These are phyloP conservation scores for Schizaphis graminum DNA, from an alignment of 2,888 invertebrate species.

Conservation along the genomic window DNA sequence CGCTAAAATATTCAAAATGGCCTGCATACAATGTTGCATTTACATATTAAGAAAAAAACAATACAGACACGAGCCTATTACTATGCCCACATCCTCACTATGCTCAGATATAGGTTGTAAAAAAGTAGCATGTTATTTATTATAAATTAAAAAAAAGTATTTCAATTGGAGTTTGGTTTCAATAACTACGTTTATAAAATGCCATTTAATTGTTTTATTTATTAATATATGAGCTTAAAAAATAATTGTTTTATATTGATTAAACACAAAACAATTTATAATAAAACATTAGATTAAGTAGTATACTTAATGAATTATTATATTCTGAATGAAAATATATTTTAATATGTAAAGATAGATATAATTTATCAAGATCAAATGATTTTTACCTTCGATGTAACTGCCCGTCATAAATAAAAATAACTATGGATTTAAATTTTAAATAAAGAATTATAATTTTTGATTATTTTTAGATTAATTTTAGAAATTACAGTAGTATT, in stretches of 20 bases:
- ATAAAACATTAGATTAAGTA: neutral
- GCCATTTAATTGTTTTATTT: neutral
- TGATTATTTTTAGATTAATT: too few species aligned
- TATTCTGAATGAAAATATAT: neutral
- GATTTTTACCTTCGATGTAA: neutral
- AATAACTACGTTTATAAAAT: neutral
- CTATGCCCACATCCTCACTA: neutral
- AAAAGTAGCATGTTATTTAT: neutral
- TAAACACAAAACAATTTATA: neutral
- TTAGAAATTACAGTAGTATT: neutral
- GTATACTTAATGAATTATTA: neutral
- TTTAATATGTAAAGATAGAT: neutral
- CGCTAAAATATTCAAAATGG: neutral
- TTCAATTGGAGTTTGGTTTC: neutral
- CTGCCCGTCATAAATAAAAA: neutral
- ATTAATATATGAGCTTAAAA: neutral
- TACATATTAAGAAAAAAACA: neutral
- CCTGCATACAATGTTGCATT: neutral
- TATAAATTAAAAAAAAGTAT: neutral
- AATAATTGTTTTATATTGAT: neutral
- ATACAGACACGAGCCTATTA: neutral
- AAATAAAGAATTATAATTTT: neutral
- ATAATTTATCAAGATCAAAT: neutral
- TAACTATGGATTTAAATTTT: neutral
- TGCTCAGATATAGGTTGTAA: neutral